A percentile compares a stretch with the other conserved stretches of the same genome.
Evolutionary conservation across 1,140 invertebrate genomes (phyloP).

Genomic region (Dryas iulia): DNA sequence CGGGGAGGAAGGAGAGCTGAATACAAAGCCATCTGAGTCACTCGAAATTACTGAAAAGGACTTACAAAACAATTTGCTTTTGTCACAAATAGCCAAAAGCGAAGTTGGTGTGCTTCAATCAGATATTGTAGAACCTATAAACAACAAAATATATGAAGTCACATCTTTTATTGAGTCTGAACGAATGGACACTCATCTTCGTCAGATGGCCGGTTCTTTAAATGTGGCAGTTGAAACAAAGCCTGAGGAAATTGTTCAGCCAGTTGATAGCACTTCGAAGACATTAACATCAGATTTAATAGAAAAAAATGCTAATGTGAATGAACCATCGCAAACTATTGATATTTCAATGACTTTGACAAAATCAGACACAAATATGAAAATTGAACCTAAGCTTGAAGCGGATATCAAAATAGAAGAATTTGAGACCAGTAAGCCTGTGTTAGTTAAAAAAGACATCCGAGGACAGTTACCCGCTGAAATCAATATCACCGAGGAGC

Average conservation of each 20-base stretch:
- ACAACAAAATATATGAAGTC: slow-evolving; percentile 40
- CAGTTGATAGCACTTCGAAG: slow-evolving; percentile 27
- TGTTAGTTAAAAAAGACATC: slow-evolving; percentile 61
- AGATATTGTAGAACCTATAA: slow-evolving; percentile 4
- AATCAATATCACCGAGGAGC: slow-evolving; percentile 50
- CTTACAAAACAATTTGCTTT: background rate
- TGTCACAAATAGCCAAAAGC: slow-evolving; percentile 10
- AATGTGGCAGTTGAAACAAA: background rate
- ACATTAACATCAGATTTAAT: background rate
- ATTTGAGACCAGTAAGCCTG: slow-evolving; percentile 37
- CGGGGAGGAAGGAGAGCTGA: slow-evolving; percentile 28
- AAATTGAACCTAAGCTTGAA: slow-evolving; percentile 50
- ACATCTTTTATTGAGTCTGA: slow-evolving; percentile 54
- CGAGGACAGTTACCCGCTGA: slow-evolving; percentile 51
- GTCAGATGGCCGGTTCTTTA: background rate
- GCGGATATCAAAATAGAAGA: slow-evolving; percentile 58
- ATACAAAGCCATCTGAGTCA: slow-evolving; percentile 29
- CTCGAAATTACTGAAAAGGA: background rate
- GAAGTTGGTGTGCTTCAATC: background rate
- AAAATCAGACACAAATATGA: slow-evolving; percentile 44
- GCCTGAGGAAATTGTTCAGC: background rate
- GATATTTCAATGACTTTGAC: slow-evolving; percentile 60
- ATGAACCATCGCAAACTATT: slow-evolving; percentile 41
- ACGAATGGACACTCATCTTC: slow-evolving; percentile 43
- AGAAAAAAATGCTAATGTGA: background rate